These are phyloP conservation scores for Bhutanitis thaidina DNA, from an alignment of 2,888 invertebrate genomes.

Conservation along the genomic window DNA sequence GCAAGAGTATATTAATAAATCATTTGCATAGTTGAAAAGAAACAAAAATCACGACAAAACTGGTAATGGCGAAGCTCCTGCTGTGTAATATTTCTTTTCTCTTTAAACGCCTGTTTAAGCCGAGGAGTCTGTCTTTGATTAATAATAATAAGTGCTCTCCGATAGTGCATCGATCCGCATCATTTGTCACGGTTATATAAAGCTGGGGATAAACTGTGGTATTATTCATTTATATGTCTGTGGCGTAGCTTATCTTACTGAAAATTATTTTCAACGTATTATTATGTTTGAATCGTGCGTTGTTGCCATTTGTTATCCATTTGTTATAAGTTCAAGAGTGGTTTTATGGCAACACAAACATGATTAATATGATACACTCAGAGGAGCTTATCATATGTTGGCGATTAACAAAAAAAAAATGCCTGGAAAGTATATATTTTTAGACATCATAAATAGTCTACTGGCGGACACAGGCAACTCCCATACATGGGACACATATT, in stretches of 20 bases:
- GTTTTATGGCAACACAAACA: neutral
- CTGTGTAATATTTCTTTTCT: slow-evolving; percentile 17
- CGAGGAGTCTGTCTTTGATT: slow-evolving; percentile 25
- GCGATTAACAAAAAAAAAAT: too few relatives aligned
- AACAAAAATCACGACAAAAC: slow-evolving; percentile 11
- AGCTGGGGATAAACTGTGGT: slow-evolving; percentile 17
- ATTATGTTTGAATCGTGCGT: slow-evolving; percentile 9
- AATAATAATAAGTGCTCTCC: slow-evolving; percentile 29
- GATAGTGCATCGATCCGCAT: slow-evolving; percentile 34
- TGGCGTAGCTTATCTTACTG: slow-evolving; percentile 8
- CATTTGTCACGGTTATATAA: slow-evolving; percentile 38
- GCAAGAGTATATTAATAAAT: slow-evolving; percentile 5
- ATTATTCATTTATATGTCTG: slow-evolving; percentile 5
- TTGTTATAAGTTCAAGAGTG: neutral
- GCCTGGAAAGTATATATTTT: too few relatives aligned
- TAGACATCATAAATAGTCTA: too few relatives aligned
- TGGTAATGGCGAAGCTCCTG: slow-evolving; percentile 5
- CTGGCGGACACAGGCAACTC: too few relatives aligned
- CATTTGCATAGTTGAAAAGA: slow-evolving; percentile 7
- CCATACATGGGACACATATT: too few relatives aligned
- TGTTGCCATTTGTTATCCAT: slow-evolving; percentile 2
- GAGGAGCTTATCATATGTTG: too few relatives aligned
- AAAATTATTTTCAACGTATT: slow-evolving; percentile 18
- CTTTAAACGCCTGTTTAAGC: slow-evolving; percentile 18
- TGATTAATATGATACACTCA: neutral